phyloP scores from a whole-genome alignment of 2,888 invertebrate genomes.

The Buathra laborator region DNA sequence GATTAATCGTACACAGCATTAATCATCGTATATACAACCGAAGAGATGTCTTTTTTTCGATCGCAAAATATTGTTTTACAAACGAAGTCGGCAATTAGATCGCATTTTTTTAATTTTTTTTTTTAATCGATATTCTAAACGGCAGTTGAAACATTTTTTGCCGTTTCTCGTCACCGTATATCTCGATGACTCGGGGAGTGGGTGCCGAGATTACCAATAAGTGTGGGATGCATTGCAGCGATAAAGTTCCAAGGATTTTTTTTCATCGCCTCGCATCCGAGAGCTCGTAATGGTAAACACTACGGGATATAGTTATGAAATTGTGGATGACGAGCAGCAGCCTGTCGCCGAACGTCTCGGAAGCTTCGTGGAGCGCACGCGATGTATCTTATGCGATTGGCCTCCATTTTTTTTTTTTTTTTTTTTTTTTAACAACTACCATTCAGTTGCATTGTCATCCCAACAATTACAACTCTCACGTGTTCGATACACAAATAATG shows the following conservation, averaged over 20 bases:
- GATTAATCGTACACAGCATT: neutral
- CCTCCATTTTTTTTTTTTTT: slow-evolving; percentile 4
- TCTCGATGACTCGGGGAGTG: slow-evolving; percentile 40
- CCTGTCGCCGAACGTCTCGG: slow-evolving; percentile 57
- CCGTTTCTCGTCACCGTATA: neutral
- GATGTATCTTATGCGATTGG: slow-evolving; percentile 28
- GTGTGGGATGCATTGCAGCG: slow-evolving; percentile 63
- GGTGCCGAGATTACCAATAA: slow-evolving; percentile 39
- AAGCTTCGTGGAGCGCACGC: slow-evolving; percentile 59
- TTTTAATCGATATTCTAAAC: neutral
- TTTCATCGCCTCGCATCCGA: neutral
- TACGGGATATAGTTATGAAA: slow-evolving; percentile 54
- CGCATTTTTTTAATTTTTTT: neutral
- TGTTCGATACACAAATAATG: neutral
- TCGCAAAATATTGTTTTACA: neutral
- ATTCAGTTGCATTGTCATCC: neutral
- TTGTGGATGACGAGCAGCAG: slow-evolving; percentile 47
- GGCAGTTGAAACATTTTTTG: neutral
- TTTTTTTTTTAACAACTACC: neutral
- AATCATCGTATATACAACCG: neutral
- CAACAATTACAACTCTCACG: neutral
- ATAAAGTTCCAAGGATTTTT: slow-evolving; percentile 58
- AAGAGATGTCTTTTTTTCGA: neutral
- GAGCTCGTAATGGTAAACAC: too few species aligned
- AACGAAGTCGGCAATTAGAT: neutral